Percentiles rank a stretch among this genome's conserved stretches.
These are phyloP conservation scores for Tupaia chinensis DNA, from an alignment of 2,113 vertebrate species.

Conservation along the genomic window DNA sequence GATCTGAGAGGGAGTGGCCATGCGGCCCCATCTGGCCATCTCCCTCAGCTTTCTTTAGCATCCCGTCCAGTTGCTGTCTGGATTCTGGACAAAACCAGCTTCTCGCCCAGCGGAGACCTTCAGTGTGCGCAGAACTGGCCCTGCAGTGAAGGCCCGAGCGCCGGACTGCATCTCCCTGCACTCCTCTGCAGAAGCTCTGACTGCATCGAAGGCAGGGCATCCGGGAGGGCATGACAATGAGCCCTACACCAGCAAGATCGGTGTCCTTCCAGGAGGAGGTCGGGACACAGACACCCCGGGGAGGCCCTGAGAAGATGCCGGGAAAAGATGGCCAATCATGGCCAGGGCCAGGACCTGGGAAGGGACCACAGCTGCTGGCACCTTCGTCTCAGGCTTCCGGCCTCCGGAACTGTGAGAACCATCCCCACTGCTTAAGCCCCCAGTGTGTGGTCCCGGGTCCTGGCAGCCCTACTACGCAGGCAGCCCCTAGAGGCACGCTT, in stretches of 20 bases:
- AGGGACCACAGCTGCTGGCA: neutral
- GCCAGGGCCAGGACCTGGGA: neutral
- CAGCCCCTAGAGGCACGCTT: neutral
- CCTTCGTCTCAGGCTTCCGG: neutral
- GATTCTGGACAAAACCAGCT: neutral
- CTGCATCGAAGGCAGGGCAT: neutral
- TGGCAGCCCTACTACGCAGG: neutral
- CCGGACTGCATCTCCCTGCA: neutral
- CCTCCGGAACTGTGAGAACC: neutral
- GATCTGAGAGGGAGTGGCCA: neutral
- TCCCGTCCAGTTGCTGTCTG: neutral
- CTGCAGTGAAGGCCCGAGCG: neutral
- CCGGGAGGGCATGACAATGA: neutral
- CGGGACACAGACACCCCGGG: neutral
- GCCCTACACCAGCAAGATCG: neutral
- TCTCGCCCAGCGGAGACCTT: neutral
- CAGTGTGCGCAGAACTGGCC: neutral
- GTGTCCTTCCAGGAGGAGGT: neutral
- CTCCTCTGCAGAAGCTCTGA: neutral
- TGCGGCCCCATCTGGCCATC: neutral
- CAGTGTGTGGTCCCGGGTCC: neutral
- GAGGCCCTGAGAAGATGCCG: rapidly evolving
- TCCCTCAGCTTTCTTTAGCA: neutral
- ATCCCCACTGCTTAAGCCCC: neutral
- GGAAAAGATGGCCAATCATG: neutral